phyloP scores from a whole-genome alignment of 2,113 vertebrate genomes.

The Cottus gobio region DNA sequence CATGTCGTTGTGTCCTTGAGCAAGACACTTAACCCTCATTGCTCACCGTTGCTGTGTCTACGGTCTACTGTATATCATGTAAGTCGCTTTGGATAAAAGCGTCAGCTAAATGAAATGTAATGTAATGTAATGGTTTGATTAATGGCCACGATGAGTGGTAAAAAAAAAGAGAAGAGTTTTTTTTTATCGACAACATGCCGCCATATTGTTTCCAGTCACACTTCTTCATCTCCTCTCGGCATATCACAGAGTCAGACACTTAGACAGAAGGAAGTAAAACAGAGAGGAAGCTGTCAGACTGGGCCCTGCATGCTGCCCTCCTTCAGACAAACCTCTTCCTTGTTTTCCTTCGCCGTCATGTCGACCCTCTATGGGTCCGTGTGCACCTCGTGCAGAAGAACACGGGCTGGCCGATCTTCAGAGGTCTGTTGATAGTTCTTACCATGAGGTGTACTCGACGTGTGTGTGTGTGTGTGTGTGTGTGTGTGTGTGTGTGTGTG shows the following conservation, averaged over 20 bases:
- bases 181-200: neutral
- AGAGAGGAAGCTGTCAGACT: conserved; percentile 27
- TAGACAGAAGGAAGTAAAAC: conserved; percentile 50
- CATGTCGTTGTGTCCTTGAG: too few relatives aligned
- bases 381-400: neutral
- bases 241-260: conserved; percentile 21
- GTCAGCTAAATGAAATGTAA: too few relatives aligned
- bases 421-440: neutral
- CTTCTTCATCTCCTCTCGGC: conserved; percentile 1
- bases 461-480: neutral
- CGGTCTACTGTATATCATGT: too few relatives aligned
- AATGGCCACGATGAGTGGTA: neutral
- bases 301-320: neutral
- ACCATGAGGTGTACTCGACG: neutral
- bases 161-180: too few relatives aligned
- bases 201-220: conserved; percentile 12
- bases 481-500: neutral
- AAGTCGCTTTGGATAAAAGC: too few relatives aligned
- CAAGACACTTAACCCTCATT: too few relatives aligned
- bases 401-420: neutral
- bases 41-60: too few relatives aligned
- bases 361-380: neutral
- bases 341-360: neutral
- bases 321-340: neutral
- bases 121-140: neutral